Evolutionary conservation across 2,888 invertebrate species (phyloP), one percentile per base, ranked within the genome.

Genomic region (Dasypolia templi): DNA sequence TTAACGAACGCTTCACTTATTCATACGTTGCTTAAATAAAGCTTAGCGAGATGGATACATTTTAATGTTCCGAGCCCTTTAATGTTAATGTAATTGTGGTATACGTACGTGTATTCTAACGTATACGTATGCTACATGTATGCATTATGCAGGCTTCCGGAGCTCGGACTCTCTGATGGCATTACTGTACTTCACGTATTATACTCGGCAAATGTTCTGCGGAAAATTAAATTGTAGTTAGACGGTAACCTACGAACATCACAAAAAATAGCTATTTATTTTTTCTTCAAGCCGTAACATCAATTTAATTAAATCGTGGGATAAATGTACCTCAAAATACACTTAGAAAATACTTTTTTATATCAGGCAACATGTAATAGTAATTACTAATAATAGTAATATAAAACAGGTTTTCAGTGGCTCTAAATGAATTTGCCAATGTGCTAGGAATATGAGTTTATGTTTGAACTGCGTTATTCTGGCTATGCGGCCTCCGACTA

Each of bases 111-210:
- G 67, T 74, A 66, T 76, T 65, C 72, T 76, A 59, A 42, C 55
- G 82, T 82, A 76, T 85, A 83, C 83, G 83, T 82, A 79, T 83
- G 85, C 79, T 85, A 87, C 81, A 83, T 87, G 82, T 83, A 88
- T 89, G 84, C 89, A 89, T 89, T 87, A 89, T 88, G 88, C 89
- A 88, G 72, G 85, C 82, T 88, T 88, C 88, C 87, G 86, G 84
- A 77, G 86, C 77, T 72, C 83, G 83, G 84, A 77, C 84, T 86
- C 75, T 87, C 75, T 89, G 86, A 85, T 86, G 85, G 83, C 85
- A 86, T 89, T 88, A 87, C 85, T 74, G 78, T 83, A 85, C 79
- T 80, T 65, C 79, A 71, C 77, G 76, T 83, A 81, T 70, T 76
- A 77, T 73, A 78, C 79, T 56, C 63, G 51, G 79, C 61, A 72